Base-by-base conservation (phyloP, 2,113 vertebrate genomes). In the Phaethornis superciliosus region DNA sequence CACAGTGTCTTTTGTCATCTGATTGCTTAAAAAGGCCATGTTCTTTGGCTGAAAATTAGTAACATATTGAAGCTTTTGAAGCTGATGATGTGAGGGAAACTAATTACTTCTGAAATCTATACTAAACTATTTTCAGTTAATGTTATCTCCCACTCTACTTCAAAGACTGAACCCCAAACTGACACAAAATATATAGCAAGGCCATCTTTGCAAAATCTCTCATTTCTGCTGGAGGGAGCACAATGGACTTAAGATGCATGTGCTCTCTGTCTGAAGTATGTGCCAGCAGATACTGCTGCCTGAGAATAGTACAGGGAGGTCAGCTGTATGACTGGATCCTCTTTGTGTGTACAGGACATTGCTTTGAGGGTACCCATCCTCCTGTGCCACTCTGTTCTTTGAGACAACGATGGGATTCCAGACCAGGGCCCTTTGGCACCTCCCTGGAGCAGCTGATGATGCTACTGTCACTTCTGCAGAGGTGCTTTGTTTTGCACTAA, bases 301-400 rank as follows among this genome's bases (percentile, higher is more conserved):
- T 51, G 54, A 71, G 44, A 81, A 58, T 22, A 58, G 70, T 9
- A 3, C 11, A 12, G 27, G 10, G 35, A 19, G 21, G 15, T 44
- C 59, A 21, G 4, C 24, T 32, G 15, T 46, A 59, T 67, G 72
- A 49, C 46, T 90, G 81, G 42, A 1, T 3, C n/a, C 11, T 21
- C 32, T 63, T 33, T 47, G 12, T 32, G 33, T 47, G 8, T 7
- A 12, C 1, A 2, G 21, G n/a, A 55, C 23, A 5, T 46, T 74
- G 23, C 24, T 83, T 47, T 55, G 55, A 37, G 46, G 5, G 28
- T 30, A 69, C 24, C 14, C 17, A 20, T 65, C 15, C 30, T 83
- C 33, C 23, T 0, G 0, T 63, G 69, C n/a, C 3, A 1, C 0
- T 0, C 21, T 68, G n/a, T 51, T 9, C 12, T 76, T 65, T 70